Conservation (phyloP, 2,113 vertebrate genomes). For the Malurus cyaneus region DNA sequence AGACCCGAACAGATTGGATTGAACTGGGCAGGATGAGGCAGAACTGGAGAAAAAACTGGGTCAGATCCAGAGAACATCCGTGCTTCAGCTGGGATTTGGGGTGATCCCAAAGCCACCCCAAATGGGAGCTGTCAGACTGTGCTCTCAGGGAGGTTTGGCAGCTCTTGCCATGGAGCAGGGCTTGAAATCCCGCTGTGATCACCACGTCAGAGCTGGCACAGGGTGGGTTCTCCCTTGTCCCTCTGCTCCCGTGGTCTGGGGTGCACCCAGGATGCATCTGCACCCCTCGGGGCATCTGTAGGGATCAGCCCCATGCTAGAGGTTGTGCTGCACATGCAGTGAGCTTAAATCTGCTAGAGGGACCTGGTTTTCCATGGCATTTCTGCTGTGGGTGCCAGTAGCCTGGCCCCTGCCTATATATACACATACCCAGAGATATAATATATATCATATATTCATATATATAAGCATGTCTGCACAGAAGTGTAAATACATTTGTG, state of each 20-base stretch:
- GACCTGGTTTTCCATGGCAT: neutral
- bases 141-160: neutral
- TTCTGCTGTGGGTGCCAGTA: neutral
- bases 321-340: too few species aligned
- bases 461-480: neutral
- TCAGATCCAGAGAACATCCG: neutral
- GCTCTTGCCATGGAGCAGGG: accelerated
- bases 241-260: neutral
- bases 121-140: accelerated
- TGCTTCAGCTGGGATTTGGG: accelerated
- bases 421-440: neutral
- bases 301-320: neutral
- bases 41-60: neutral
- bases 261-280: accelerated
- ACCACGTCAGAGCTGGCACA: accelerated
- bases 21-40: neutral
- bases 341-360: neutral
- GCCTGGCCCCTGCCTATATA: neutral
- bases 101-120: neutral
- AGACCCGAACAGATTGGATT: accelerated
- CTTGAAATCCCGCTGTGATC: neutral
- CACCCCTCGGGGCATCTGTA: neutral
- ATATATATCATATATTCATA: neutral
- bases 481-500: neutral
- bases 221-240: neutral